Conservation (phyloP, 2,888 invertebrate genomes). For the Stenurella melanura region DNA sequence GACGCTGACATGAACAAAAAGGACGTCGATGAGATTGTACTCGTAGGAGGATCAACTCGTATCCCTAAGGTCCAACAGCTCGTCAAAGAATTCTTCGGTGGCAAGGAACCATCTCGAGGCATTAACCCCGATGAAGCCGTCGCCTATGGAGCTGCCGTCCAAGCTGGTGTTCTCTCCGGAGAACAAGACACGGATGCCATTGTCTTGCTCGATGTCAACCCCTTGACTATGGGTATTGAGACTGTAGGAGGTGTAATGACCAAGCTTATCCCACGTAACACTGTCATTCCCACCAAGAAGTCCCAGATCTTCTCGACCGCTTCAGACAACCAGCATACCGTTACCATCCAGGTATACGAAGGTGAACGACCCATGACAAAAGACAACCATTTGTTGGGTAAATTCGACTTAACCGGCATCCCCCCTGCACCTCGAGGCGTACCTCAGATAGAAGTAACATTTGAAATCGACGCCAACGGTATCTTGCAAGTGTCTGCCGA, state of each 20-base stretch:
- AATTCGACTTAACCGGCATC: conserved; percentile 98
- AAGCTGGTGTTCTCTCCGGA: conserved; percentile 97
- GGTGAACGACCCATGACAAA: conserved; percentile 99
- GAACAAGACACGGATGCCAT: conserved; percentile 98
- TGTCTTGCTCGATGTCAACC: conserved; percentile 97
- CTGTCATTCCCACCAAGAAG: conserved; percentile 99
- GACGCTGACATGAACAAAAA: conserved; percentile 99
- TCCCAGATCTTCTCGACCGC: conserved; percentile 99
- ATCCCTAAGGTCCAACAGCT: conserved; percentile 98
- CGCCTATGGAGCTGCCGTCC: conserved; percentile 98
- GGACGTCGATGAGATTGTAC: conserved; percentile 98
- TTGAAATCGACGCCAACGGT: conserved; percentile 96
- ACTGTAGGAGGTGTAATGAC: conserved; percentile 99
- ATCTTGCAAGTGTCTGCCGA: conserved; percentile 97
- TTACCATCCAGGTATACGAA: conserved; percentile 98
- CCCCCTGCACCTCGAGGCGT: conserved; percentile 96
- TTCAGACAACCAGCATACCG: conserved; percentile 98
- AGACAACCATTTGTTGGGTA: conserved; percentile 98
- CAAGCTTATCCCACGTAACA: conserved; percentile 97
- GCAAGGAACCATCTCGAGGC: conserved; percentile 98
- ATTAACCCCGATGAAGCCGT: conserved; percentile 99
- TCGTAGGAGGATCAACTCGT: conserved; percentile 99
- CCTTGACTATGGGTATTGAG: conserved; percentile 99
- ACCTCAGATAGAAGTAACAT: conserved; percentile 95
- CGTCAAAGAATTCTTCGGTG: conserved; percentile 96